These are phyloP conservation scores for Mesembrinibis cayennensis DNA, from an alignment of 2,113 vertebrate species.

Conservation along the genomic window DNA sequence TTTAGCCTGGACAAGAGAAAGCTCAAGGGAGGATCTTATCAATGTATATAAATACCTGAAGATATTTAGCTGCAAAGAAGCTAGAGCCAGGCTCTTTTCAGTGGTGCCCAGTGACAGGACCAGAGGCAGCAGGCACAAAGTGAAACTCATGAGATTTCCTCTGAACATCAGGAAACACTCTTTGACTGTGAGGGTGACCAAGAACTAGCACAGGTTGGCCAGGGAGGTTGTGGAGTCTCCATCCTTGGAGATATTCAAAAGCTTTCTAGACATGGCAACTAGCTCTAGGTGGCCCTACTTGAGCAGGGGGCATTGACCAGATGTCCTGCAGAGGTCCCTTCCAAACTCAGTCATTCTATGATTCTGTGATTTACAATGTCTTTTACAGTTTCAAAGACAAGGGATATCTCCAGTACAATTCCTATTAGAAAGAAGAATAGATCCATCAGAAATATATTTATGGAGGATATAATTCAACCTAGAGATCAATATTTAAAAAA, in stretches of 20 bases:
- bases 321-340: not conserved
- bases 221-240: not conserved
- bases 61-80: not conserved
- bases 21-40: not conserved
- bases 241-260: not conserved
- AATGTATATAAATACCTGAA: not conserved
- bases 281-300: not conserved
- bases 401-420: not conserved
- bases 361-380: not conserved
- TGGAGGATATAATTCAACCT: not conserved
- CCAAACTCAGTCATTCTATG: accelerated
- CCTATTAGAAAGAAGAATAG: not conserved
- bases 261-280: accelerated
- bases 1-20: not conserved
- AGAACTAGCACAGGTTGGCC: not conserved
- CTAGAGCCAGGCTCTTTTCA: not conserved
- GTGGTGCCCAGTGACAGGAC: not conserved
- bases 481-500: not conserved
- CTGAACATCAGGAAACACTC: not conserved
- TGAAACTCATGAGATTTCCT: not conserved
- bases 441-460: not conserved
- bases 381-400: not conserved
- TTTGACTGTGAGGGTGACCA: no score
- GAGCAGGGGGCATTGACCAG: not conserved
- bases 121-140: accelerated